Percentiles rank a stretch among this genome's conserved stretches.
Evolutionary conservation across 2,113 vertebrate genomes (phyloP).

Genomic region (Cyprinodon brontotheroides): DNA sequence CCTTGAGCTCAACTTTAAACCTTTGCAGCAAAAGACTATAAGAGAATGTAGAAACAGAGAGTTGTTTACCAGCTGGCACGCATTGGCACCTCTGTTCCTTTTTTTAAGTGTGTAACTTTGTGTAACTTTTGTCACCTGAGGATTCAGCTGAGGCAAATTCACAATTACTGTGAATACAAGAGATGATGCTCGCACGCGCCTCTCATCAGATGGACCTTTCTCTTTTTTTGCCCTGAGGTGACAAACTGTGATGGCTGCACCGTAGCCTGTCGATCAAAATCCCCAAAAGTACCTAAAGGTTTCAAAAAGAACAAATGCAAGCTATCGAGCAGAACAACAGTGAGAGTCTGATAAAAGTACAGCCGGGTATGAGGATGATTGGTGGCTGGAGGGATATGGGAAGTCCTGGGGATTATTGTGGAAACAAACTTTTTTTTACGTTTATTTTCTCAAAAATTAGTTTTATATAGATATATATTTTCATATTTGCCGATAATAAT

Average conservation of each 20-base stretch:
- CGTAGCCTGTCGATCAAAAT: slow-evolving; percentile 52
- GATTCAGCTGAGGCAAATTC: slow-evolving; percentile 5
- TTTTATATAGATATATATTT: too few relatives aligned
- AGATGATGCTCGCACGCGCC: slow-evolving; percentile 30
- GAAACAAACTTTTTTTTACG: too few relatives aligned
- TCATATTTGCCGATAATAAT: too few relatives aligned
- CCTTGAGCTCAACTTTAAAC: slow-evolving; percentile 21
- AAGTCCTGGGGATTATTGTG: not conserved
- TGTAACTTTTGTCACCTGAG: slow-evolving; percentile 40
- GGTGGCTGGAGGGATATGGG: slow-evolving; percentile 30
- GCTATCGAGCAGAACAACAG: slow-evolving; percentile 4
- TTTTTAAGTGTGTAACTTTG: slow-evolving; percentile 12
- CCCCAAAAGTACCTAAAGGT: not conserved
- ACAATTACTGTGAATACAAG: slow-evolving; percentile 59
- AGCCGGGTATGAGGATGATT: slow-evolving; percentile 43
- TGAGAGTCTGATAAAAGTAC: not conserved
- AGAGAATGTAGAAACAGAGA: slow-evolving; percentile 23
- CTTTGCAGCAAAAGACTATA: not conserved
- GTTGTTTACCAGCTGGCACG: slow-evolving; percentile 35
- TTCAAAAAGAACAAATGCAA: not conserved
- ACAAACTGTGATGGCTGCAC: slow-evolving; percentile 29
- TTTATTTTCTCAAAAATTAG: too few relatives aligned
- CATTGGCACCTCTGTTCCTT: not conserved
- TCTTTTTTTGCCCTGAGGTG: slow-evolving; percentile 57
- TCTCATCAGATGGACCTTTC: slow-evolving; percentile 12